Conservation (phyloP, 2,888 invertebrate species). For the Eulithis testata region DNA sequence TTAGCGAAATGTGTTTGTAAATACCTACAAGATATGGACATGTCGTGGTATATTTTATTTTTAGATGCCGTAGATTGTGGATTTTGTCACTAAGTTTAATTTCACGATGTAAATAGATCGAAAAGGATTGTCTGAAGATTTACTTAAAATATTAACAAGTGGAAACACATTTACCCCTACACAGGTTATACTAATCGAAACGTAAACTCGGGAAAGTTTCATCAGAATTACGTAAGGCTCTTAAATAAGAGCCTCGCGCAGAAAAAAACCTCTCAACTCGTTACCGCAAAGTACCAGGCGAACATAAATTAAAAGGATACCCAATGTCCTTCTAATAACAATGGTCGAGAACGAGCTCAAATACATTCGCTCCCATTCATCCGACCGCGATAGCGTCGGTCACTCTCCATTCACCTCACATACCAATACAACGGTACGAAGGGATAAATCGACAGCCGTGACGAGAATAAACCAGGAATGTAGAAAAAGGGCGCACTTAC, state of each 20-base stretch:
- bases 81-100: too few species aligned
- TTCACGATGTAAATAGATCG: too few species aligned
- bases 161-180: too few species aligned
- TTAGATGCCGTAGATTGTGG: too few species aligned
- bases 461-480: slow-evolving; percentile 45
- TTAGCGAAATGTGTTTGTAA: slow-evolving; percentile 20
- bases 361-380: slow-evolving; percentile 36
- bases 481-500: slow-evolving; percentile 14
- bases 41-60: too few species aligned
- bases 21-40: background rate
- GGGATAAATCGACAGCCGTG: slow-evolving; percentile 58
- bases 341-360: slow-evolving; percentile 27
- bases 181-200: background rate
- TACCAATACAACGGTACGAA: slow-evolving; percentile 51
- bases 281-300: slow-evolving; percentile 32
- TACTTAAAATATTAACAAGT: too few species aligned
- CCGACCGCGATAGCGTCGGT: slow-evolving; percentile 31
- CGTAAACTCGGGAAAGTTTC: background rate
- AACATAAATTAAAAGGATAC: slow-evolving; percentile 35
- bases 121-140: too few species aligned
- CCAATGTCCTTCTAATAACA: slow-evolving; percentile 36
- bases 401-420: slow-evolving; percentile 46
- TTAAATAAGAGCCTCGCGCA: background rate
- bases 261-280: slow-evolving; percentile 16
- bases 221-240: background rate